Evolutionary conservation across 2,797 vertebrate genomes (phyloP), one percentile per base, ranked within the genome.

Genomic region (Crenichthys baileyi): DNA sequence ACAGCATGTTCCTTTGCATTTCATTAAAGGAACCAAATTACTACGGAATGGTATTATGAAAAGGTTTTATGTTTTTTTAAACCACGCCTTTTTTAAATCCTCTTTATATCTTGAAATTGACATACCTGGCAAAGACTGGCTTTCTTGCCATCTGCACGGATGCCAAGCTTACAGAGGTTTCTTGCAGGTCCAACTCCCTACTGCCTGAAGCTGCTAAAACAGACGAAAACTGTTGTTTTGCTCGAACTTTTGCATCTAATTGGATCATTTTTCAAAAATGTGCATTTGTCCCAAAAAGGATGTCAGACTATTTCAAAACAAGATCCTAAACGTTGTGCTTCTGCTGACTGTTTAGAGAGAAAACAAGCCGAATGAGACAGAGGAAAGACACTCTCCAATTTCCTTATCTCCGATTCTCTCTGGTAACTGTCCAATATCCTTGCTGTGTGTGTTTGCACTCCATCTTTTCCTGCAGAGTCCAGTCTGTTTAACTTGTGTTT

Each of bases 391-490:
- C 80, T 78, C 87, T 93, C 93, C 92, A 92, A 93, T 95, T 95
- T 94, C 93, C 92, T 94, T 94, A 95, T 95, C 93, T 93, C 87
- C 65, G 79, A 90, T 90, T 93, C 83, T 84, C 83, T 82, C 83
- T 94, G 92, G 88, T 92, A 87, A 87, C 85, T 89, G 87, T 94
- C 88, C 90, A 95, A 94, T 93, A 94, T 94, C 88, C 91, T 88
- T 72, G 83, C 56, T 77, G 72, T 72, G 77, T 72, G 48, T 73
- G 82, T 55, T 63, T 11, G 48, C 15, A 29, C 61, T 77, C 44
- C 16, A 56, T 85, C 78, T 89, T 50, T 77, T 89, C 83, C 83
- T 82, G 81, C 80, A 79, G 76, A 87, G 50, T 85, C 81, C 75
- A 85, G 86, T 88, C 83, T 88, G 83, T 85, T 78, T 50, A 88